Base-by-base conservation (phyloP, 2,797 vertebrate genomes). In the Ptychadena robeensis region DNA sequence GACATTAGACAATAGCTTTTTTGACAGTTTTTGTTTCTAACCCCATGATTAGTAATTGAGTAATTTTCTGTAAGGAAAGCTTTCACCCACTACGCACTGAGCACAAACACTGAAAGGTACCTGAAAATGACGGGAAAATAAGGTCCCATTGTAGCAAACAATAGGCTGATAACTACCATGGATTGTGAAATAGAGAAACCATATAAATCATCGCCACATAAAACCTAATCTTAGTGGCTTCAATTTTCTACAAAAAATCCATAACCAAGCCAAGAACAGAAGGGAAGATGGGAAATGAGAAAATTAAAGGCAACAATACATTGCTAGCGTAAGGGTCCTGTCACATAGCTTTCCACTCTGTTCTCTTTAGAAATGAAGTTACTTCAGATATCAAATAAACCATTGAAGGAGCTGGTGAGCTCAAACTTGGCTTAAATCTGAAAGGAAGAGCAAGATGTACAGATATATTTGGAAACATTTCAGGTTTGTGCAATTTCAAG, bases 161-260 rank as follows among this genome's bases (percentile, higher is more conserved):
- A 79, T 67, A 74, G 66, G 44, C 82, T 79, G 53, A 67, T 73
- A 79, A 73, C 76, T 68, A 68, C 44, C 76, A 67, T n/a, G 76
- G 71, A 75, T 61, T 73, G 79, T 69, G 35, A 48, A 80, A 79
- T 80, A 44, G 71, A 74, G 66, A 79, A 80, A 67, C 70, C 59
- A 32, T 84, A 80, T 80, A 80, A 80, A 84, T 84, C 77, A 80
- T 64, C 44, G 27, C 63, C 76, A 74, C 44, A 84, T 44, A 79
- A 27, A 78, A 79, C 68, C 67, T 79, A 83, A 83, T 79, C 82
- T 83, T 71, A 73, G 76, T 73, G 74, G 70, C 40, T 68, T 79
- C 76, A 79, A 83, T 83, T 83, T 83, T 79, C 68, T 57, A 57
- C 14, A 75, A 82, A 73, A 73, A 79, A 79, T 59, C 68, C n/a